Base-by-base conservation (phyloP, 2,113 vertebrate species). In the Electrona antarctica region DNA sequence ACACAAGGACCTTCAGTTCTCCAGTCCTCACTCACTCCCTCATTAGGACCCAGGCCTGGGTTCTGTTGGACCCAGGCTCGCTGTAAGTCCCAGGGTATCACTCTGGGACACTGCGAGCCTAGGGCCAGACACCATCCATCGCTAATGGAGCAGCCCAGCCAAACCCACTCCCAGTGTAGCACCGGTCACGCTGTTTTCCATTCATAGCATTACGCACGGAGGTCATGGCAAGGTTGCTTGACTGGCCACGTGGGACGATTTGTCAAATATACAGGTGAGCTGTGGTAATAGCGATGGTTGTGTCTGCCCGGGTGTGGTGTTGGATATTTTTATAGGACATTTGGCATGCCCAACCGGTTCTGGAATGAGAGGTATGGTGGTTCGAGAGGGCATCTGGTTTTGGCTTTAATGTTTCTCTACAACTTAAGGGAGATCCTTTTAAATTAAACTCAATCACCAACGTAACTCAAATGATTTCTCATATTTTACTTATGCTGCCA, bases 71-170 rank as follows among this genome's bases (percentile, higher is more conserved):
- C 77, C 64, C 62, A 45, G 67, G 56, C 73, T 48, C 33, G 63
- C 82, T 85, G 85, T 80, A 85, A 86, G 80, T 85, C 81, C 33
- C 82, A 81, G 57, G 85, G 82, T 62, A 29, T 73, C 75, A 69
- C 81, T 83, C 67, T 77, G 85, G 71, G 84, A 85, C 67, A 21
- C 71, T 33, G 9, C 14, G 2, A 77, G 67, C 66, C 29, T 51
- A 9, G 59, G 64, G 76, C 84, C 87, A 90, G 86, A 85, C 86
- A 82, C 73, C 80, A 87, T 90, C 83, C 77, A 81, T 83, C 76
- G 69, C 83, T 78, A 86, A 88, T 86, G 80, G 75, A 73, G 46
- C 78, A 63, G 66, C 69, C 66, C 21, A 64, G 77, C 76, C 79
- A 86, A 77, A 72, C 77, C 82, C 75, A 72, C 71, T 83, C 63